Conservation (phyloP, 2,797 vertebrate genomes). For the Epinephelus malabaricus region DNA sequence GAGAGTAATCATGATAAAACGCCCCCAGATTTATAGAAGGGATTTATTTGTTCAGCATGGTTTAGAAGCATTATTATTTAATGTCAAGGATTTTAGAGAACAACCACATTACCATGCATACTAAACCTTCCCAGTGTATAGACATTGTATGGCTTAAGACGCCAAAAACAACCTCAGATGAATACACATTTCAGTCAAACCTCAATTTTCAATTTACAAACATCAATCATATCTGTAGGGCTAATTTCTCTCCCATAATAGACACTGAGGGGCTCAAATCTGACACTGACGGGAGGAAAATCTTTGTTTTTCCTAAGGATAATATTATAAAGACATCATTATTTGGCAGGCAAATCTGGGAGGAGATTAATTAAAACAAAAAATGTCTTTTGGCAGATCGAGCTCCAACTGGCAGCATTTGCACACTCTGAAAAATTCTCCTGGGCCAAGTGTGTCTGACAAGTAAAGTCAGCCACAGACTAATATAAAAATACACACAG, state of each 20-base stretch:
- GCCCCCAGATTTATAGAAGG: not conserved
- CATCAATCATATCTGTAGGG: constrained; percentile 4
- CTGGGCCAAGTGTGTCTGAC: constrained; percentile 27
- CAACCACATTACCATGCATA: not conserved
- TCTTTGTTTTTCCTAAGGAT: constrained; percentile 33
- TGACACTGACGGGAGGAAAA: constrained; percentile 9
- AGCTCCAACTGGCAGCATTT: constrained; percentile 49
- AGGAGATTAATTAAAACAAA: constrained; percentile 69
- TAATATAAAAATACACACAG: constrained; percentile 13
- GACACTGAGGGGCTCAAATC: constrained; percentile 4
- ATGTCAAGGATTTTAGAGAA: constrained; percentile 11
- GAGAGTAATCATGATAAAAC: constrained; percentile 9
- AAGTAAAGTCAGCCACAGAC: constrained; percentile 30
- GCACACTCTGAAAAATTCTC: constrained; percentile 32
- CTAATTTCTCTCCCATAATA: constrained; percentile 18
- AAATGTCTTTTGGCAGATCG: constrained; percentile 51
- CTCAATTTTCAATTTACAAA: constrained; percentile 36
- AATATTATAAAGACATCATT: constrained; percentile 57
- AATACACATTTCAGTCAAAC: not conserved
- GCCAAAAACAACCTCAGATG: not conserved
- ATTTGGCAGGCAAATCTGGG: constrained; percentile 51
- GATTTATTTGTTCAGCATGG: not conserved
- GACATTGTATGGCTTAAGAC: not conserved
- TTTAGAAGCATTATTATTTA: constrained; percentile 2
- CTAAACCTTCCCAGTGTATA: not conserved